phyloP scores from a whole-genome alignment of 2,113 vertebrate species.

The Megaceryle torquata region DNA sequence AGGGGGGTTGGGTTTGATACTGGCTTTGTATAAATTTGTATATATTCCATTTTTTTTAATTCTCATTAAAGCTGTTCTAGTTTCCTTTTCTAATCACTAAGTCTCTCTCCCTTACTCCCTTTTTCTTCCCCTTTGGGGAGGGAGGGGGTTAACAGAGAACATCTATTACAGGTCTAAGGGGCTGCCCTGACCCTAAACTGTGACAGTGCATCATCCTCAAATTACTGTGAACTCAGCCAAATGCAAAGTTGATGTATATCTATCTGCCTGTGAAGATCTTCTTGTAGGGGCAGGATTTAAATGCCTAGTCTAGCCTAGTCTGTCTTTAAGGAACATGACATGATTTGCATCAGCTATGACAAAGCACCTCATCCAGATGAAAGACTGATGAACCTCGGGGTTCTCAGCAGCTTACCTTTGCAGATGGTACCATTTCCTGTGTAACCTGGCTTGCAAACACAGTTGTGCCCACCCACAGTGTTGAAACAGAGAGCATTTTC shows the following conservation, averaged over 20 bases:
- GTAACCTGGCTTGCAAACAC: conserved; percentile 94
- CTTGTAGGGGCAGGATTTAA: neutral
- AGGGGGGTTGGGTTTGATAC: no score
- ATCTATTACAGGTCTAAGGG: no score
- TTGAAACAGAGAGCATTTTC: conserved; percentile 96
- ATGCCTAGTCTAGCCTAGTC: neutral
- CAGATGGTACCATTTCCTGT: conserved; percentile 92
- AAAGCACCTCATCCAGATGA: neutral
- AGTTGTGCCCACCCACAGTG: conserved; percentile 95
- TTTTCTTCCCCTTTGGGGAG: no score
- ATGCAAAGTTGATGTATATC: neutral
- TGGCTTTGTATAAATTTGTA: no score
- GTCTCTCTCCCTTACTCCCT: no score
- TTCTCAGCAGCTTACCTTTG: conserved; percentile 81
- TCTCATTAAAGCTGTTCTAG: no score
- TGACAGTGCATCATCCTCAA: neutral
- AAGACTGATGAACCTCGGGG: accelerated
- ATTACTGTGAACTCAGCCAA: neutral
- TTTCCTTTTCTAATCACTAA: no score
- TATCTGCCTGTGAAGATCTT: neutral
- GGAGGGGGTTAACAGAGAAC: no score
- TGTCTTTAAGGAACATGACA: neutral
- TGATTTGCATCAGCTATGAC: neutral
- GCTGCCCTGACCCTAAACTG: no score
- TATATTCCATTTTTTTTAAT: no score